Conservation (phyloP, 1,140 invertebrate genomes). For the Eubasilissa regina region DNA sequence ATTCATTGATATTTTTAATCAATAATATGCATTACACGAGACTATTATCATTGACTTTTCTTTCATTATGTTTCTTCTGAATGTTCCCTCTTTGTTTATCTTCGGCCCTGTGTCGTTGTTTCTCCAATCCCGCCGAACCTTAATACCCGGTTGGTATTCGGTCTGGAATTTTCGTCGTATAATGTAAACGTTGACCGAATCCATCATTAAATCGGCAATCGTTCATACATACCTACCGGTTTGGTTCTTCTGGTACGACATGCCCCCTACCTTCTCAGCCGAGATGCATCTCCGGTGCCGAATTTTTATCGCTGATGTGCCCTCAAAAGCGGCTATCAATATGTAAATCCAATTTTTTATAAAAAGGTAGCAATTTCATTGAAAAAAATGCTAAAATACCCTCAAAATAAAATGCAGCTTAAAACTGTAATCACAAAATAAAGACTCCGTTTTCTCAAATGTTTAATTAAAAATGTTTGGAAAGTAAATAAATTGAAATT, state of each 20-base stretch:
- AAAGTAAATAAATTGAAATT: too few relatives aligned
- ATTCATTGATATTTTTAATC: too few relatives aligned
- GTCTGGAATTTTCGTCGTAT: constrained; percentile 26
- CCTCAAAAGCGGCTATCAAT: constrained; percentile 30
- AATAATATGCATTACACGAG: too few relatives aligned
- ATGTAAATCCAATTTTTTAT: constrained; percentile 35
- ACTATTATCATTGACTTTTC: too few relatives aligned
- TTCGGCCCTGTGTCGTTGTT: too few relatives aligned
- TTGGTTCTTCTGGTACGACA: constrained; percentile 3
- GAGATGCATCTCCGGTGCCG: constrained; percentile 20
- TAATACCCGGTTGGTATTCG: constrained; percentile 28
- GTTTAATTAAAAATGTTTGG: too few relatives aligned
- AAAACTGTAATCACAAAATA: too few relatives aligned
- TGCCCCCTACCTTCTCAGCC: constrained; percentile 1
- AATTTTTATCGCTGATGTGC: constrained; percentile 19
- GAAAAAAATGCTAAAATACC: constrained; percentile 20
- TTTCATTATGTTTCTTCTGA: too few relatives aligned
- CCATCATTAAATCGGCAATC: constrained; percentile 41
- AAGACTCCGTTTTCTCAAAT: too few relatives aligned
- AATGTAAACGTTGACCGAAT: constrained; percentile 1
- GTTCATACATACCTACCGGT: constrained; percentile 18
- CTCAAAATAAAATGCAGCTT: neutral
- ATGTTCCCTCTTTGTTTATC: too few relatives aligned
- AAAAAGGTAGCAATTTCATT: constrained; percentile 19
- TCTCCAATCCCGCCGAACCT: neutral